phyloP scores from a whole-genome alignment of 2,113 vertebrate species.

The Hippocampus zosterae region DNA sequence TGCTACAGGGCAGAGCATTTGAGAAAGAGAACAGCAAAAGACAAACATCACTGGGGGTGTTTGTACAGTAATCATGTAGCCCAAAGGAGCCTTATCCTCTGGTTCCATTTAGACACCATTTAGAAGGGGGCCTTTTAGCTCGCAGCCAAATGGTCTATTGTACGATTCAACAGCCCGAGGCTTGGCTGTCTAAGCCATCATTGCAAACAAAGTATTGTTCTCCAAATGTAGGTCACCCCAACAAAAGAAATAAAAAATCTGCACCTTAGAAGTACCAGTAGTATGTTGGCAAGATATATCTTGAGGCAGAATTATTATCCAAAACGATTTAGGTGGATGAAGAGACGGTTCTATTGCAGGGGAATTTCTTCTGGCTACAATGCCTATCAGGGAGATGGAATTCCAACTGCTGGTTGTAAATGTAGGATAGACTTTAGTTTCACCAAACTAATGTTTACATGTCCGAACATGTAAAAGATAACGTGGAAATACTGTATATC shows the following conservation, averaged over 20 bases:
- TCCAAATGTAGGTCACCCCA: slow-evolving; percentile 40
- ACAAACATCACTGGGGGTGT: slow-evolving; percentile 34
- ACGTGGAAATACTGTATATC: neutral
- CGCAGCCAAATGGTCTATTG: slow-evolving; percentile 55
- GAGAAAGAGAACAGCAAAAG: slow-evolving; percentile 28
- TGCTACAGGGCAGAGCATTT: slow-evolving; percentile 23
- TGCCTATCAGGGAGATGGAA: neutral
- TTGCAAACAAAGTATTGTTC: slow-evolving; percentile 27
- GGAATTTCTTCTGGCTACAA: slow-evolving; percentile 14
- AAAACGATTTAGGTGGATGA: slow-evolving; percentile 14
- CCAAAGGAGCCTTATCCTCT: slow-evolving; percentile 54
- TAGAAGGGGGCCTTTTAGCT: slow-evolving; percentile 54
- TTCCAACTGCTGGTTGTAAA: neutral
- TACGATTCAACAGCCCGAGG: slow-evolving; percentile 68
- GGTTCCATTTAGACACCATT: slow-evolving; percentile 61
- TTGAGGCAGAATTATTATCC: slow-evolving; percentile 13
- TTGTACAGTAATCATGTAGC: slow-evolving; percentile 55
- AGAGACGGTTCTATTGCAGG: slow-evolving; percentile 9
- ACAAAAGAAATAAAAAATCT: slow-evolving; percentile 1
- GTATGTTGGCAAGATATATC: slow-evolving; percentile 20
- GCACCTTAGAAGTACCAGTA: slow-evolving; percentile 22
- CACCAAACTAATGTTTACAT: neutral
- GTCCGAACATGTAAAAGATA: neutral
- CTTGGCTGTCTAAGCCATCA: slow-evolving; percentile 41
- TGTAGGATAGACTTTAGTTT: neutral